These are phyloP conservation scores for Pollenia angustigena DNA, from an alignment of 2,888 invertebrate genomes.

Conservation along the genomic window DNA sequence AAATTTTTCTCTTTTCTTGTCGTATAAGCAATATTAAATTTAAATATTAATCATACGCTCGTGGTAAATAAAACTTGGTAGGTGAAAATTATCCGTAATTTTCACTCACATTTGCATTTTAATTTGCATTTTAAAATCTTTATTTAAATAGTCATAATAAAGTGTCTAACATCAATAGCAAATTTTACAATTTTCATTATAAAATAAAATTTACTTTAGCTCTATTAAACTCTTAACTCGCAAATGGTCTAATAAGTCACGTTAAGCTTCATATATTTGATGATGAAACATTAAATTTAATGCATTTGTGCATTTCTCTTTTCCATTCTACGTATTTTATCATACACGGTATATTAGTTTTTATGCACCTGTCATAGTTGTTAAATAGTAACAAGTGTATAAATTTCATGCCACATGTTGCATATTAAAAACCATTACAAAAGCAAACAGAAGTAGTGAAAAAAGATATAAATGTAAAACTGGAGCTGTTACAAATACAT, in stretches of 20 bases:
- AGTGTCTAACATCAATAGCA: background rate
- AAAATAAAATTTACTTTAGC: constrained; percentile 37
- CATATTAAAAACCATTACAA: constrained; percentile 44
- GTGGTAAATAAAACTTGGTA: too few species aligned
- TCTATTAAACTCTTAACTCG: constrained; percentile 10
- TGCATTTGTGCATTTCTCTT: constrained; percentile 9
- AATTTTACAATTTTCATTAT: background rate
- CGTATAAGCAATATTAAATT: too few species aligned
- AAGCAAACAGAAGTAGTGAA: constrained; percentile 1
- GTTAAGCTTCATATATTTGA: constrained; percentile 50
- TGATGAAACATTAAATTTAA: constrained; percentile 59
- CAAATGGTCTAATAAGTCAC: constrained; percentile 51
- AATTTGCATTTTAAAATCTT: too few species aligned
- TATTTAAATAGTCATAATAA: background rate
- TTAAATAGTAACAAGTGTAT: constrained; percentile 69
- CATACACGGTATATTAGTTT: constrained; percentile 57
- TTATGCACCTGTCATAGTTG: constrained; percentile 70
- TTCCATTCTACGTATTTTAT: background rate
- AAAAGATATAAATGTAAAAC: constrained; percentile 17
- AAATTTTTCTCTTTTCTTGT: too few species aligned
- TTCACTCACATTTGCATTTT: too few species aligned
- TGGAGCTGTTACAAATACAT: constrained; percentile 39
- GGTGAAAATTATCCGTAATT: too few species aligned
- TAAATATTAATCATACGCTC: too few species aligned
- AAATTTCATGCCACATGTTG: constrained; percentile 68